Percentiles rank a stretch among this genome's conserved stretches.
Conservation (phyloP, 2,113 vertebrate species). For the Onychorhynchus coronatus region DNA sequence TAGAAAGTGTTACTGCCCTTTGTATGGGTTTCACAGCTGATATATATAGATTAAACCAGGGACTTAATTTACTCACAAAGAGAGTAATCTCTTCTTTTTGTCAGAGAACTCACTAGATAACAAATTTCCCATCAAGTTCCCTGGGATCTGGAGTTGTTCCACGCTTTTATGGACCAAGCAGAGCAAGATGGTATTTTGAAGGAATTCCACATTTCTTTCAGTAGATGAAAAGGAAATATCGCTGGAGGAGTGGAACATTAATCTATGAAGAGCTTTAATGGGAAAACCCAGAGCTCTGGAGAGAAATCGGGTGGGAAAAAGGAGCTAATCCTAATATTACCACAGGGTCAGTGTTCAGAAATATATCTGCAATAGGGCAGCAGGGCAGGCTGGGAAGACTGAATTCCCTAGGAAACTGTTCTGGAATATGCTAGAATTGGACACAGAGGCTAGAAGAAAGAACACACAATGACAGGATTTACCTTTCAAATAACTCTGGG, state of each 20-base stretch:
- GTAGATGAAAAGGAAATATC: neutral
- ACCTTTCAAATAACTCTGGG: neutral
- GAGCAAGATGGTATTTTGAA: neutral
- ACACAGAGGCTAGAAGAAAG: neutral
- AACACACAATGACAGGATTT: neutral
- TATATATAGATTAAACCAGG: neutral
- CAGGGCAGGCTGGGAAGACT: neutral
- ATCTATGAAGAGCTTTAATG: neutral
- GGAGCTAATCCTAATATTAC: neutral
- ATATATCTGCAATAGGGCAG: neutral
- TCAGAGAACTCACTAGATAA: neutral
- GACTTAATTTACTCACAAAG: neutral
- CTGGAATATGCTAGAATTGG: neutral
- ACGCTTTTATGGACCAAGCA: neutral
- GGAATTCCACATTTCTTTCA: neutral
- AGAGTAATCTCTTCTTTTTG: neutral
- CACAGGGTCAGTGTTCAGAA: neutral
- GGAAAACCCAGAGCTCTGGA: neutral
- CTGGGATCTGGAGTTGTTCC: neutral
- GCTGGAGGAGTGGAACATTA: neutral
- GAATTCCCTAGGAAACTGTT: neutral
- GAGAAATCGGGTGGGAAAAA: neutral
- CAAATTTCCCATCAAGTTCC: neutral
- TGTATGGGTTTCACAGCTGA: neutral
- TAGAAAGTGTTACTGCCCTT: neutral